These are phyloP conservation scores for Hippocampus mohnikei DNA, from an alignment of 2,113 vertebrate genomes.

Conservation along the genomic window DNA sequence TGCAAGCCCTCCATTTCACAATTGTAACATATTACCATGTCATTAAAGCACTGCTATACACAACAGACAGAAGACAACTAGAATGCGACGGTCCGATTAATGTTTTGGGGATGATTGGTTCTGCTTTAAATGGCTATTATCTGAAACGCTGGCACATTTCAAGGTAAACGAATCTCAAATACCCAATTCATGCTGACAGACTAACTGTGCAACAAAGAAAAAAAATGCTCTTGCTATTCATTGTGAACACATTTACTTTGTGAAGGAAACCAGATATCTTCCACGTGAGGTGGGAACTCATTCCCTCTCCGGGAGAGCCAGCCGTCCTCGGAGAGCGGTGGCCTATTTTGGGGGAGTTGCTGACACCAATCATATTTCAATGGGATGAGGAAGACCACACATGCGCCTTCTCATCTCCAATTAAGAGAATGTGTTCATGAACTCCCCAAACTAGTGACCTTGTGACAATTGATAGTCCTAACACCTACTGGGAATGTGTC, in stretches of 20 bases:
- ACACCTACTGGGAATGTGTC: neutral
- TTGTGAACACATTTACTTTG: neutral
- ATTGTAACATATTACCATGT: neutral
- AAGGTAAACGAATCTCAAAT: neutral
- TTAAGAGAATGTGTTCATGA: neutral
- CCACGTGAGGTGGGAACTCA: neutral
- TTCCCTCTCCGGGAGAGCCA: neutral
- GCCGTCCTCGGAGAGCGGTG: neutral
- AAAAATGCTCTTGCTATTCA: neutral
- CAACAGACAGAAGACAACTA: conserved; percentile 1
- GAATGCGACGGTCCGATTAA: neutral
- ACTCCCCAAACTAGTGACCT: neutral
- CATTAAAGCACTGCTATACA: neutral
- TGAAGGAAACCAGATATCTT: neutral
- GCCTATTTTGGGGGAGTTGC: neutral
- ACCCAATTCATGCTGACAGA: no score
- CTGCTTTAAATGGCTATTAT: neutral
- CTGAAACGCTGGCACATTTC: neutral
- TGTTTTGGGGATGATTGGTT: neutral
- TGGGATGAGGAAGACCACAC: neutral
- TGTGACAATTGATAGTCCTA: neutral
- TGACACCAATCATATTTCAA: conserved; percentile 4
- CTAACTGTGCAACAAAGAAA: neutral
- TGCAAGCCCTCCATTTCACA: neutral
- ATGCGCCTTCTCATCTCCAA: neutral